Evolutionary conservation across 2,113 vertebrate species (phyloP), one percentile per base, ranked within the genome.

Genomic region (Monarcha castaneiventris): DNA sequence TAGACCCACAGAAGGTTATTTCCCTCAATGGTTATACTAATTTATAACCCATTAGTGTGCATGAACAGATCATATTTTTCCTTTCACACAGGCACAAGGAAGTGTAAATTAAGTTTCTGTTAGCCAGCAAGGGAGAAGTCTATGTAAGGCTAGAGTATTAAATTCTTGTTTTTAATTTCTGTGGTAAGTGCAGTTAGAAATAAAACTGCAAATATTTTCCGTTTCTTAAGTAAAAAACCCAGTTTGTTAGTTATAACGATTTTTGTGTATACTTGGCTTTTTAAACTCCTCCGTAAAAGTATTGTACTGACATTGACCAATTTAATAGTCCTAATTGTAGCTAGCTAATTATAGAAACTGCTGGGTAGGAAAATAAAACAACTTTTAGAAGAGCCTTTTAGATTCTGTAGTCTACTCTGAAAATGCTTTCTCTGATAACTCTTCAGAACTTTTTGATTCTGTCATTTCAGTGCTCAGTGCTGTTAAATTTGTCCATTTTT

Each of bases 31-130:
- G 51, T 54, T 82, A 39, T 68, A 58, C 44, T 94, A 92, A 93
- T 97, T 95, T 95, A 77, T 89, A 80, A 79, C 23, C 63, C 49
- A 32, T 86, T 66, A 83, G 16, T 48, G 52, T 56, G 37, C n/a
- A 73, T 69, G 44, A 95, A 85, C 64, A 95, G 71, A 81, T 95
- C 23, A 20, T 64, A 44, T 78, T 96, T 91, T 96, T 95, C 93
- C 43, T 94, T 93, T 92, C 73, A 55, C 54, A 56, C 17, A 66
- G 72, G 69, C 55, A 77, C 44, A 87, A 13, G 46, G 62, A 94
- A 82, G 56, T 91, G 73, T 90, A 93, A 96, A 95, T 83, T 90
- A 90, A 90, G 49, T n/a, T 92, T 87, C 67, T 67, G 32, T 64
- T 43, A 78, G 44, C 68, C 64, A 87, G 59, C 56, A 91, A 93